Base-by-base conservation (phyloP, 2,888 invertebrate species). In the Apamea crenata region DNA sequence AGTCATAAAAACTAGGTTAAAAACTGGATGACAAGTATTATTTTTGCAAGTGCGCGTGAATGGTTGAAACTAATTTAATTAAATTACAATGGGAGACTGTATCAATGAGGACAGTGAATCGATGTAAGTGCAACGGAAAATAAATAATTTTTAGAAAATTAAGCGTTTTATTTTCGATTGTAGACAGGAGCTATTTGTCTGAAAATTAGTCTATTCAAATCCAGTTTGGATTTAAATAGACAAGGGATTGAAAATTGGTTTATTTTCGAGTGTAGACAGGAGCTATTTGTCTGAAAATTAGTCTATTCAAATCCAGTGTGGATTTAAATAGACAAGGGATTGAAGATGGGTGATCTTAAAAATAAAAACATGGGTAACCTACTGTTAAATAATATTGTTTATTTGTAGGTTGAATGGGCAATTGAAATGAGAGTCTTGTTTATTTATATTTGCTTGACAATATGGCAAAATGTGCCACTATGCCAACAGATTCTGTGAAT, bases 41-140 rank as follows among this genome's bases (percentile, higher is more conserved):
- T 89, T 84, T 88, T 89, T 88, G 63, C 69, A 87, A 81, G 65
- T 70, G 70, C 8, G 67, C n/a, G 65, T 73, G 77, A 82, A 72
- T 79, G 82, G 65, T 80, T 80, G 14, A 68, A 80, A 77, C 66
- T 68, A 79, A 80, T 67, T 73, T 59, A 76, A 76, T 74, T 78
- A 18, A 53, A 44, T 29, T 32, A 53, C n/a, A 50, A 29, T 47
- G 72, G 63, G 70, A 74, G 71, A 81, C 74, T 77, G 50, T 76
- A 61, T 75, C 67, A 47, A 83, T 65, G 63, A 74, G 36, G 25
- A 75, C 76, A 70, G 70, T 74, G 63, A 85, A 81, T 82, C 74
- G 76, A 76, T 74, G 68, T 74, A 80, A 80, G 70, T 77, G 78
- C 56, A 84, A 81, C 66, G 66, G 74, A 77, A 80, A 85, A 81